phyloP scores from a whole-genome alignment of 2,888 invertebrate genomes.

The Lymantria dispar region DNA sequence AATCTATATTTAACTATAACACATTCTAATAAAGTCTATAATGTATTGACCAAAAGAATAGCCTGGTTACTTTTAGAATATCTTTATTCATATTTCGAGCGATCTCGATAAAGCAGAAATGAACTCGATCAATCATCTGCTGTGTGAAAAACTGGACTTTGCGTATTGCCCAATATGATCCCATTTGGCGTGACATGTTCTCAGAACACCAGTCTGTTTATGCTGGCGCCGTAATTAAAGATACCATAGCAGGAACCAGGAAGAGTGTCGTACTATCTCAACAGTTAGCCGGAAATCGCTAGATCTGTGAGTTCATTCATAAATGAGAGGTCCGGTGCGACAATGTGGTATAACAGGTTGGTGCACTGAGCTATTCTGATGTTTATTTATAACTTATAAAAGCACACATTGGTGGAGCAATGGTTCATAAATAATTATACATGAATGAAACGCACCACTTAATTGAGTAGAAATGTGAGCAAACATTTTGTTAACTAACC shows the following conservation, averaged over 20 bases:
- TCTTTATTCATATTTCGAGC: conserved; percentile 79
- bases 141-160: conserved; percentile 50
- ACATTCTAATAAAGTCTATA: conserved; percentile 48
- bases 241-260: conserved; percentile 81
- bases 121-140: conserved; percentile 56
- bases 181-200: conserved; percentile 28
- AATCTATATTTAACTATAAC: conserved; percentile 50
- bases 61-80: conserved; percentile 74
- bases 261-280: conserved; percentile 82
- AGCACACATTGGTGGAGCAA: conserved; percentile 51
- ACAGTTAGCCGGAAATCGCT: conserved; percentile 81
- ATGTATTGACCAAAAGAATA: conserved; percentile 36
- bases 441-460: conserved; percentile 77
- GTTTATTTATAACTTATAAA: conserved; percentile 52
- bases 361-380: conserved; percentile 47
- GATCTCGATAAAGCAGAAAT: conserved; percentile 72
- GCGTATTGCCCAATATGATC: conserved; percentile 39
- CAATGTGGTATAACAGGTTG: conserved; percentile 72
- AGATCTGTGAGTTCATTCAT: conserved; percentile 82
- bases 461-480: conserved; percentile 75
- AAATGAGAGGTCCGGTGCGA: conserved; percentile 68
- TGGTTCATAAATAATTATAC: conserved; percentile 61
- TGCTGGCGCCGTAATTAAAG: conserved; percentile 75
- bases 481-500: conserved; percentile 63
- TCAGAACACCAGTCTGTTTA: conserved; percentile 56